A percentile compares a stretch with the other conserved stretches of the same genome.
Conservation (phyloP, 2,888 invertebrate genomes). For the Leucophenga montana region DNA sequence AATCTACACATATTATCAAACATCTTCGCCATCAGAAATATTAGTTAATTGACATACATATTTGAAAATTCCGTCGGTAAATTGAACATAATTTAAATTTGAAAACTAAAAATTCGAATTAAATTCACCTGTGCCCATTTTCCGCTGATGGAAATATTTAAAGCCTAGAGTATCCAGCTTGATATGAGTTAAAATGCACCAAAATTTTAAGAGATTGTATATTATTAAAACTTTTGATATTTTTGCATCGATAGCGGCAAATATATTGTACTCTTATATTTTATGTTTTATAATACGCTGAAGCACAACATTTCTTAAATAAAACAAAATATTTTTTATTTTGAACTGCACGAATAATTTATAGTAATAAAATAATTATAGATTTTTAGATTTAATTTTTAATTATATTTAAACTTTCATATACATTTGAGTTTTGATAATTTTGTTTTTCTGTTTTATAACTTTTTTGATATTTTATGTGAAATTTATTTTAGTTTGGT, state of each 20-base stretch:
- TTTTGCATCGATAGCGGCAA: conserved; percentile 3
- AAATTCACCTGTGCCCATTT: conserved; percentile 73
- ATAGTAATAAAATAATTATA: background rate
- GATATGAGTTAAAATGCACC: conserved; percentile 37
- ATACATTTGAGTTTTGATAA: background rate
- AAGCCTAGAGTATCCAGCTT: conserved; percentile 73
- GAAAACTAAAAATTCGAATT: background rate
- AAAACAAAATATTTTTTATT: no score
- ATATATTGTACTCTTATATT: background rate
- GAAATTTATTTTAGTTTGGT: no score
- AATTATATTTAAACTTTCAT: background rate
- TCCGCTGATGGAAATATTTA: conserved; percentile 73
- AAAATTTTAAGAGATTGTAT: conserved; percentile 7
- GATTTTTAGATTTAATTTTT: conserved; percentile 36
- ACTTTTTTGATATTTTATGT: background rate
- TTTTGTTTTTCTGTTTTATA: no score
- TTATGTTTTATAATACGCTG: background rate
- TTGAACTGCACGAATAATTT: background rate
- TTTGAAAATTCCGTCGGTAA: background rate
- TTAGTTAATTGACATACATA: background rate
- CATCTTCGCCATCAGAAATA: no score
- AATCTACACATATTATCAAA: no score
- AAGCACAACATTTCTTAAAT: no score
- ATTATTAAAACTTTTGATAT: background rate
- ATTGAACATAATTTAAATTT: background rate